A percentile compares a stretch with the other conserved stretches of the same genome.
These are phyloP conservation scores for Drosophila subpulchrella DNA, from an alignment of 1,140 invertebrate species.

Conservation along the genomic window DNA sequence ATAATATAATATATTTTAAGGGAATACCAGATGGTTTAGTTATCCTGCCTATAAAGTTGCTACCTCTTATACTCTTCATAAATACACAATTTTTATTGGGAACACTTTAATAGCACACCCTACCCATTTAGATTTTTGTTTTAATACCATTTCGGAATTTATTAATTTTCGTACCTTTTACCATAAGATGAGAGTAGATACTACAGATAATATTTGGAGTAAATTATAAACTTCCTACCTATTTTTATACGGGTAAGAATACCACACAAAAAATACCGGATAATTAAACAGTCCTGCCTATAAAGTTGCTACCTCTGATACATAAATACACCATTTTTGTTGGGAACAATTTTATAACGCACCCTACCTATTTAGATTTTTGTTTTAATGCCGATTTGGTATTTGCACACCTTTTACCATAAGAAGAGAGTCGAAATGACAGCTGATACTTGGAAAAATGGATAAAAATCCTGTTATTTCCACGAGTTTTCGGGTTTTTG, in stretches of 20 bases:
- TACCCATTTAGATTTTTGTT: neutral
- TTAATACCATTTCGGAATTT: neutral
- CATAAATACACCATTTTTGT: neutral
- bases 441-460: neutral
- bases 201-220: neutral
- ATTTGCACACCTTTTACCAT: neutral
- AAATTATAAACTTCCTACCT: neutral
- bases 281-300: too few species aligned
- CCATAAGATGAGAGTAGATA: neutral
- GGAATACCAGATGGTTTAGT: neutral
- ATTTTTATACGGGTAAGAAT: neutral
- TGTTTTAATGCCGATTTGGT: too few species aligned
- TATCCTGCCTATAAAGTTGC: too few species aligned
- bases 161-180: neutral
- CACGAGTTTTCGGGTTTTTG: too few species aligned
- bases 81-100: too few species aligned
- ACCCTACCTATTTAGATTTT: neutral
- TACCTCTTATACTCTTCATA: neutral
- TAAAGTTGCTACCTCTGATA: neutral
- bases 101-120: too few species aligned
- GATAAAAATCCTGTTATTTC: neutral
- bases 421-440: neutral
- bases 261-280: neutral
- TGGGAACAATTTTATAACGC: neutral
- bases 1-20: too few species aligned